Conservation (phyloP, 1,140 invertebrate genomes). For the Mylabris phalerata region DNA sequence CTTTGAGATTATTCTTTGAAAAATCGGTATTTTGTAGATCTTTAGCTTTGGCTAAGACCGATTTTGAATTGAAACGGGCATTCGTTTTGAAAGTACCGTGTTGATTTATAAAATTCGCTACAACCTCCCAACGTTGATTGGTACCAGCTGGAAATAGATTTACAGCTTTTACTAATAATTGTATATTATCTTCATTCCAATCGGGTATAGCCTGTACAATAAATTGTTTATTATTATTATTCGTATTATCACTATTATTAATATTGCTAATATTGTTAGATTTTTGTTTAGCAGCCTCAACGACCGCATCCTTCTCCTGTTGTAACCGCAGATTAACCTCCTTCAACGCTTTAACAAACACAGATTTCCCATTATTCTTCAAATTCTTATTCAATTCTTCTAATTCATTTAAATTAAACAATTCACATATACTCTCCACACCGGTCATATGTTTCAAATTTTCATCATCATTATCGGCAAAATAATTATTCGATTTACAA, state of each 20-base stretch:
- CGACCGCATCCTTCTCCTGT: slow-evolving; percentile 59
- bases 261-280: slow-evolving; percentile 26
- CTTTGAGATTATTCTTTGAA: slow-evolving; percentile 74
- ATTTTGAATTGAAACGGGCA: slow-evolving; percentile 65
- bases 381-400: slow-evolving; percentile 71
- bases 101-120: slow-evolving; percentile 93
- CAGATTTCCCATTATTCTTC: slow-evolving; percentile 53
- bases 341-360: slow-evolving; percentile 62
- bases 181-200: slow-evolving; percentile 78
- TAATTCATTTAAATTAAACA: slow-evolving; percentile 62
- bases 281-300: slow-evolving; percentile 47
- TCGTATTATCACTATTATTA: slow-evolving; percentile 7
- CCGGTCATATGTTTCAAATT: slow-evolving; percentile 78
- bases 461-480: slow-evolving; percentile 64
- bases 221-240: slow-evolving; percentile 32
- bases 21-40: slow-evolving; percentile 87
- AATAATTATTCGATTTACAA: slow-evolving; percentile 86
- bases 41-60: slow-evolving; percentile 93
- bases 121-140: slow-evolving; percentile 91
- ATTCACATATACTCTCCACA: slow-evolving; percentile 84
- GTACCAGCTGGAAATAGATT: slow-evolving; percentile 96
- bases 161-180: slow-evolving; percentile 89
- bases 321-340: slow-evolving; percentile 59
- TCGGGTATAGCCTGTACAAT: slow-evolving; percentile 46
- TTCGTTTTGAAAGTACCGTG: slow-evolving; percentile 57